phyloP scores from a whole-genome alignment of 2,113 vertebrate genomes.

The Chionomys nivalis region DNA sequence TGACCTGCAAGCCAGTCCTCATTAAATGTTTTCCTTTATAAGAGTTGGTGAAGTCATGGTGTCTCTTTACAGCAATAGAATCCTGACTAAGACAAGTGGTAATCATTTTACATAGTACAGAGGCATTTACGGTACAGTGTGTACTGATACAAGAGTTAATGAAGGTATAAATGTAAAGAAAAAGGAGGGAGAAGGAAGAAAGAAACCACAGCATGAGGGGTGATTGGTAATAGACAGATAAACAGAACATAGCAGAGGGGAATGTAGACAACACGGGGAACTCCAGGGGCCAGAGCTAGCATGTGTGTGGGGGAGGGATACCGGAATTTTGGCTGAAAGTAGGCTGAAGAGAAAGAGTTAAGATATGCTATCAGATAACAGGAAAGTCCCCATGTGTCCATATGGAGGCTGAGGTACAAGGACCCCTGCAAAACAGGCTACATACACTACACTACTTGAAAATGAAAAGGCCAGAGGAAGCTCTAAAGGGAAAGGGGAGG shows the following conservation, averaged over 20 bases:
- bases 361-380: background rate
- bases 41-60: background rate
- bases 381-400: background rate
- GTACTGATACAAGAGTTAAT: background rate
- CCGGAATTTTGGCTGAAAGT: background rate
- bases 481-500: background rate
- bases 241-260: background rate
- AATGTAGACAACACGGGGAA: background rate
- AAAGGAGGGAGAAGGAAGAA: background rate
- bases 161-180: background rate
- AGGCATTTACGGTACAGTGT: background rate
- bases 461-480: background rate
- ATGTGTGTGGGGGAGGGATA: background rate
- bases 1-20: background rate
- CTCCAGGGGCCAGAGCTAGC: background rate
- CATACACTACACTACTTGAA: background rate
- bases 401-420: background rate
- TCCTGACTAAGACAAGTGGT: background rate
- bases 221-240: background rate
- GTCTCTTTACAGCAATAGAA: background rate
- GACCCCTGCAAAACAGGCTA: background rate
- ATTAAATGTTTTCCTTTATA: background rate
- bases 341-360: background rate
- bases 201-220: background rate
- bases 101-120: background rate